Conservation (phyloP, 1,140 invertebrate genomes). For the Sminthurinus signatus region DNA sequence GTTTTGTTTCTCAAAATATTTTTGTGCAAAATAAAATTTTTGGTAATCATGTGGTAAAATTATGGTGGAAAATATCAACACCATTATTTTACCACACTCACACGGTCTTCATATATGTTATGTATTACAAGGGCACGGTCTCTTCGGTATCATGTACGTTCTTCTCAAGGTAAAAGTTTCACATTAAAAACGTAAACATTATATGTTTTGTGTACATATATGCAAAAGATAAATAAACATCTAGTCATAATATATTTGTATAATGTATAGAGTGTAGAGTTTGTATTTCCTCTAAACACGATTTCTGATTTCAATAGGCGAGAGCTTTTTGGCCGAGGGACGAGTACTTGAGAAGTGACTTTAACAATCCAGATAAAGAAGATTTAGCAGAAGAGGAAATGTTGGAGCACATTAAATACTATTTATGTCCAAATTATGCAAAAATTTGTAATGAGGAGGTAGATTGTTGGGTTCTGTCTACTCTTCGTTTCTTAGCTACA, state of each 20-base stretch:
- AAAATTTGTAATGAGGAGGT: slow-evolving; percentile 4
- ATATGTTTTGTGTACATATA: background rate
- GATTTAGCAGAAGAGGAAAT: background rate
- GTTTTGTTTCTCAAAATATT: too few species aligned
- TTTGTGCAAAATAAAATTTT: too few species aligned
- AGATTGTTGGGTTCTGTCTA: slow-evolving; percentile 18
- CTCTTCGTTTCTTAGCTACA: slow-evolving; percentile 26
- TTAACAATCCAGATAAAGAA: background rate
- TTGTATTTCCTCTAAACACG: background rate
- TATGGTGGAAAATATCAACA: too few species aligned
- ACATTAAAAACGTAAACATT: background rate
- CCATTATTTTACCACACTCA: too few species aligned
- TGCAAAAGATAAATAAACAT: background rate
- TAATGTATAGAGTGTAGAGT: background rate
- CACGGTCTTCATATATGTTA: too few species aligned
- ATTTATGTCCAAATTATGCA: background rate
- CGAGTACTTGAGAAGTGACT: slow-evolving; percentile 54
- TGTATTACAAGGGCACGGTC: too few species aligned
- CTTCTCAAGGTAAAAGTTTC: slow-evolving; percentile 59
- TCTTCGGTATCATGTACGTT: slow-evolving; percentile 75
- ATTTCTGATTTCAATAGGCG: slow-evolving; percentile 45
- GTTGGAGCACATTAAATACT: background rate
- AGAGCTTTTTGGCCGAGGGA: slow-evolving; percentile 49
- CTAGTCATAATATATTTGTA: background rate
- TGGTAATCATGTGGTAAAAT: too few species aligned